These are phyloP conservation scores for Motacilla alba DNA, from an alignment of 2,113 vertebrate genomes.

Conservation along the genomic window DNA sequence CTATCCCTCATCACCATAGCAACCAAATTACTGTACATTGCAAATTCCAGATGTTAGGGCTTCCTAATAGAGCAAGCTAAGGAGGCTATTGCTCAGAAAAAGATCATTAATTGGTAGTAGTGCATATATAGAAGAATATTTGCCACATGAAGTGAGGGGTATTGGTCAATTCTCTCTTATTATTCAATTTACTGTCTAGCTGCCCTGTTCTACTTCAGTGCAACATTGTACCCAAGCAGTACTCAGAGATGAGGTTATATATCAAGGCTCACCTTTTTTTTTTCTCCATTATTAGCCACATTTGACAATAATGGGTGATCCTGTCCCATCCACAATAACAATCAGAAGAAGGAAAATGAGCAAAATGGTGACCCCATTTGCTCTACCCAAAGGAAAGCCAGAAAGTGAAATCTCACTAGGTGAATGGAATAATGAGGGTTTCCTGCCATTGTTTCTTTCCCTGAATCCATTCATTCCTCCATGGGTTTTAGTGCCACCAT, in stretches of 20 bases:
- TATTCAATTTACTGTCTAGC: background rate
- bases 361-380: background rate
- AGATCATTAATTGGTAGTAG: background rate
- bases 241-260: background rate
- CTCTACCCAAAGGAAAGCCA: background rate
- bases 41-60: background rate
- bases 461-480: background rate
- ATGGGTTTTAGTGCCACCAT: background rate
- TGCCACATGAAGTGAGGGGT: background rate
- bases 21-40: background rate
- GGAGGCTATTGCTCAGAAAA: background rate
- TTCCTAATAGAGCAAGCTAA: background rate
- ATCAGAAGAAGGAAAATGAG: background rate
- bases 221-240: background rate
- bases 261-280: background rate
- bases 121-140: background rate
- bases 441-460: background rate
- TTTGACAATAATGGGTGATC: background rate
- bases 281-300: background rate
- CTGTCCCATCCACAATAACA: background rate
- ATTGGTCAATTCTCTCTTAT: background rate
- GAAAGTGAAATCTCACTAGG: background rate
- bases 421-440: background rate
- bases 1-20: background rate
- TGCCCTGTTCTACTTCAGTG: background rate